phyloP scores from a whole-genome alignment of 2,113 vertebrate genomes.

The Sardina pilchardus region DNA sequence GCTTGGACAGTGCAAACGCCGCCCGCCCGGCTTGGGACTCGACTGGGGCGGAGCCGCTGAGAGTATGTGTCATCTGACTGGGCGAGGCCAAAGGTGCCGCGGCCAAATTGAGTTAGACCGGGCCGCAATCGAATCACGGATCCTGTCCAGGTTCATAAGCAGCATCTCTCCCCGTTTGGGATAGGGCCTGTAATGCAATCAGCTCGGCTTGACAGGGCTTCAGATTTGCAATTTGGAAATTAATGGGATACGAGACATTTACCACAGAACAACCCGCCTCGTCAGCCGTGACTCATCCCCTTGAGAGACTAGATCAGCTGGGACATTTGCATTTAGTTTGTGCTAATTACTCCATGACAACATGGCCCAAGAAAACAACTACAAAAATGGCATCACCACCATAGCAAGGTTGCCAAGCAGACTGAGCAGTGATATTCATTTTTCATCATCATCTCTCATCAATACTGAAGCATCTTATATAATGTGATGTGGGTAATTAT shows the following conservation, averaged over 20 bases:
- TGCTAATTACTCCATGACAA: neutral
- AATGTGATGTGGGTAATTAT: too few relatives aligned
- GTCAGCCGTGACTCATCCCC: neutral
- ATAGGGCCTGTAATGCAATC: neutral
- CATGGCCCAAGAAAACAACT: neutral
- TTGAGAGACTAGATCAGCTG: neutral
- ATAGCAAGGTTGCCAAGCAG: neutral
- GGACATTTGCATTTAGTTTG: neutral
- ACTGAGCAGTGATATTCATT: too few relatives aligned
- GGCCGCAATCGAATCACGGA: neutral
- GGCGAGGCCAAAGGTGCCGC: neutral
- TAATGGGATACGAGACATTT: neutral
- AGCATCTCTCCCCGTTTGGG: neutral
- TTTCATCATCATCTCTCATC: too few relatives aligned
- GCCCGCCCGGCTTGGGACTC: neutral
- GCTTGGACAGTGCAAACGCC: neutral
- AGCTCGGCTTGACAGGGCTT: neutral
- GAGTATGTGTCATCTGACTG: conserved; percentile 21
- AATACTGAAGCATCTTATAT: too few relatives aligned
- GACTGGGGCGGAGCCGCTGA: neutral
- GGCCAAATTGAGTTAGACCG: conserved; percentile 15
- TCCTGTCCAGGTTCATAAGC: neutral
- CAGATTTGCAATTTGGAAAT: neutral
- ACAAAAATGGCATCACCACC: neutral
- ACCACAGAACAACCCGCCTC: neutral